These are phyloP conservation scores for Proisotoma minuta DNA, from an alignment of 2,888 invertebrate genomes.

Conservation along the genomic window DNA sequence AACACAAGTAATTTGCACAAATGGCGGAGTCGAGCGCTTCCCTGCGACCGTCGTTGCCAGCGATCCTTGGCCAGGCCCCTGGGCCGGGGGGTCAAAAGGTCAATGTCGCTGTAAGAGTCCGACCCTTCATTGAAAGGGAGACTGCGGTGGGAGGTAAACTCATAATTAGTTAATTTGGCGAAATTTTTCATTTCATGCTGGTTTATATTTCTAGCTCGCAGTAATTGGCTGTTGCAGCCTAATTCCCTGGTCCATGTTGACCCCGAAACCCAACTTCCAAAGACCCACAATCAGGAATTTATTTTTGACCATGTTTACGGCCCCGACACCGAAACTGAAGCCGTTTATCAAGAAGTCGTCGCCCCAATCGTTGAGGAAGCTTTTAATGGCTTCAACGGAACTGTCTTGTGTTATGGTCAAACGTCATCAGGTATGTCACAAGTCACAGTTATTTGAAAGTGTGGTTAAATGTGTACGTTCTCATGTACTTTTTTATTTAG, in stretches of 20 bases:
- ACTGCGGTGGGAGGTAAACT: slow-evolving; percentile 49
- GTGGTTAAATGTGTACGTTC: neutral
- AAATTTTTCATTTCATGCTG: neutral
- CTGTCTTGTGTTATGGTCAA: slow-evolving; percentile 87
- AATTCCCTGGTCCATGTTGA: neutral
- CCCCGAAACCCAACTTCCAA: neutral
- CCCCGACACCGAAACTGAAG: slow-evolving; percentile 57
- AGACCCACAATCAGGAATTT: slow-evolving; percentile 23
- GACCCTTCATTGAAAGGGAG: slow-evolving; percentile 65
- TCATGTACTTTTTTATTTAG: slow-evolving; percentile 36
- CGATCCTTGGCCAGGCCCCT: no score
- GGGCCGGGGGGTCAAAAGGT: slow-evolving; percentile 55
- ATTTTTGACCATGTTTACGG: slow-evolving; percentile 70
- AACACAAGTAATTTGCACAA: no score
- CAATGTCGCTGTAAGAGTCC: slow-evolving; percentile 69
- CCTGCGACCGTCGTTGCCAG: no score
- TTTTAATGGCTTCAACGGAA: slow-evolving; percentile 73
- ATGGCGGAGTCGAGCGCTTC: no score
- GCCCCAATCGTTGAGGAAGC: slow-evolving; percentile 67
- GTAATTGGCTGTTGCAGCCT: slow-evolving; percentile 3
- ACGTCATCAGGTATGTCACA: slow-evolving; percentile 68
- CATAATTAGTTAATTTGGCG: neutral
- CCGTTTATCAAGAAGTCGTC: slow-evolving; percentile 65
- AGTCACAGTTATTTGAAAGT: neutral
- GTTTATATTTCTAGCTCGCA: slow-evolving; percentile 13